Base-by-base conservation (phyloP, 1,140 invertebrate genomes). In the Listronotus oregonensis region DNA sequence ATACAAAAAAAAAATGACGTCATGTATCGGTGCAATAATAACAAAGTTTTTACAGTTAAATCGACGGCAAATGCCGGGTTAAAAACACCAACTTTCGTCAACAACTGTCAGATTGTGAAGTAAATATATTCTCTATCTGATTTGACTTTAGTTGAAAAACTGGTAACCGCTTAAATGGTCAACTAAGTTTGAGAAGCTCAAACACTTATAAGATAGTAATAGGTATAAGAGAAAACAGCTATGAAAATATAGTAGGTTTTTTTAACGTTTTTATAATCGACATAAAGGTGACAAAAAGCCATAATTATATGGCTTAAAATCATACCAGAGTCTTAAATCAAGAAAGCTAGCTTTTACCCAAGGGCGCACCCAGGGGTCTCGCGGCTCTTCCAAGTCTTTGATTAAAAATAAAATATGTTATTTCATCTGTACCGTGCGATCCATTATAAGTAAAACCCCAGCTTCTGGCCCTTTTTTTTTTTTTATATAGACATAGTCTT, bases 11-110 rank as follows among this genome's bases (percentile, higher is more conserved):
- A 49, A 11, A 11, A 61, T 61, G 58, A 61, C 44, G 27, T 51
- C 18, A 61, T 61, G 58, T 46, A 43, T 44, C 50, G 46, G 63
- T 65, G 63, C 63, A 58, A 58, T 50, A 65, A 65, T 65, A 65
- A 65, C 63, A 58, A 65, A 51, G 63, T 65, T 54, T 63, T 49
- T 12, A 27, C 18, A 21, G 18, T 21, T 17, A 21, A 49, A 12
- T 21, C 46, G 18, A 49, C 17, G n/a, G 6, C n/a, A 44, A 12
- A 44, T 8, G 17, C 17, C 14, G n/a, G 7, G n/a, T n/a, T 15
- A 2, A 15, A 6, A 0, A 18, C 43, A 44, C 14, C n/a, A 44
- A 14, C n/a, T 18, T 37, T 12, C 11, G 34, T 37, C 34, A 37
- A 37, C 34, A 37, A 37, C 8, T 12, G 34, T 37, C 34, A 10